Percentiles rank a stretch among this genome's conserved stretches.
phyloP scores from a whole-genome alignment of 2,797 vertebrate species.

The Lophura swinhoii region DNA sequence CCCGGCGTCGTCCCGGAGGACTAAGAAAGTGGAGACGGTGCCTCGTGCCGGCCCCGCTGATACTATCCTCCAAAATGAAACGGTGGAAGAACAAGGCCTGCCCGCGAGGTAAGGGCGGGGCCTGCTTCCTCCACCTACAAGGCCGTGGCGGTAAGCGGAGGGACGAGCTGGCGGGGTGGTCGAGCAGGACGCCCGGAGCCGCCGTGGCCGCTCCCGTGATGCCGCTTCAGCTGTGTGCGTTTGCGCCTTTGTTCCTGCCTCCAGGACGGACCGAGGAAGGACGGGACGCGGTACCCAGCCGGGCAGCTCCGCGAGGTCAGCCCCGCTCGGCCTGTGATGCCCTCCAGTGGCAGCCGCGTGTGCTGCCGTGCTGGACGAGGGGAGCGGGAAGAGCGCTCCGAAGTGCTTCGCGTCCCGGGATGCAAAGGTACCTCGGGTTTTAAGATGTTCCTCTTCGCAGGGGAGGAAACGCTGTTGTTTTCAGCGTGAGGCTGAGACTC shows the following conservation, averaged over 20 bases:
- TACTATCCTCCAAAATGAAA: slow-evolving; percentile 86
- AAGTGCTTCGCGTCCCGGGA: background rate
- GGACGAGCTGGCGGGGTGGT: background rate
- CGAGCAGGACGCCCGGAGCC: background rate
- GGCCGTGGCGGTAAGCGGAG: background rate
- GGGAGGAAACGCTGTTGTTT: background rate
- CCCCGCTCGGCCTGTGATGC: background rate
- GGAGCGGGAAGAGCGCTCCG: background rate
- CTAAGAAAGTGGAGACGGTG: slow-evolving; percentile 82
- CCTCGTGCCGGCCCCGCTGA: slow-evolving; percentile 76
- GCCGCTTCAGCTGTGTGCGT: background rate
- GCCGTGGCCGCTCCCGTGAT: background rate
- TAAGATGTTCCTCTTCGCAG: background rate
- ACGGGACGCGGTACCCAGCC: background rate
- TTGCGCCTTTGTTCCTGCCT: background rate
- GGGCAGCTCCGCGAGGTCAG: background rate
- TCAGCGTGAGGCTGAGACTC: too few relatives aligned
- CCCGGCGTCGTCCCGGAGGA: slow-evolving; percentile 75
- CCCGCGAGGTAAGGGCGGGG: slow-evolving; percentile 66
- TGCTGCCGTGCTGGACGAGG: background rate
- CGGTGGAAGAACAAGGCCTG: slow-evolving; percentile 85
- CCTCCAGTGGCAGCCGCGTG: slow-evolving; percentile 31
- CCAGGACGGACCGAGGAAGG: background rate
- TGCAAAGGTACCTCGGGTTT: background rate
- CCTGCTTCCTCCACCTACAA: slow-evolving; percentile 84